These are phyloP conservation scores for Meandrusa payeni DNA, from an alignment of 2,888 invertebrate genomes.

Conservation along the genomic window DNA sequence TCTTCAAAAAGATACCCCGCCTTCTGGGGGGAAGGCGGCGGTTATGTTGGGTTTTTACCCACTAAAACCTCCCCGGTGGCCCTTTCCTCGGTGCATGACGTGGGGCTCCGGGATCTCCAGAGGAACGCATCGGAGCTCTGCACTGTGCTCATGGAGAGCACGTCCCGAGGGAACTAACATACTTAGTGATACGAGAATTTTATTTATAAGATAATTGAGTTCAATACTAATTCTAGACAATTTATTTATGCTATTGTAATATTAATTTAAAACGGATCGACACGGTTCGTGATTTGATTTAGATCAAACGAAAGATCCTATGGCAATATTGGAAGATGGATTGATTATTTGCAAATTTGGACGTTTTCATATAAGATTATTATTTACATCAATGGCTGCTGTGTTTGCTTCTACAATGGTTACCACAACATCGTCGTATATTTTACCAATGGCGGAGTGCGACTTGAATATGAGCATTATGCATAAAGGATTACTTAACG, in stretches of 20 bases:
- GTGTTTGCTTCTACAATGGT: constrained; percentile 41
- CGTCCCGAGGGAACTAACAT: too few relatives aligned
- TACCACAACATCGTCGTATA: constrained; percentile 48
- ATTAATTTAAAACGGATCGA: neutral
- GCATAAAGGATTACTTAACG: constrained; percentile 49
- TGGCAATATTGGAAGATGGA: constrained; percentile 50
- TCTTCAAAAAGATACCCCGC: too few relatives aligned
- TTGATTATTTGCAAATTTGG: constrained; percentile 48
- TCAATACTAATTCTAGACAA: too few relatives aligned
- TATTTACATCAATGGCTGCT: constrained; percentile 42
- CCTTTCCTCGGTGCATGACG: too few relatives aligned
- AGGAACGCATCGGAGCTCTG: too few relatives aligned
- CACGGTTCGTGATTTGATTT: neutral
- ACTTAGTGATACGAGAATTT: too few relatives aligned
- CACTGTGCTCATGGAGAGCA: too few relatives aligned
- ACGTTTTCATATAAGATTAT: constrained; percentile 42
- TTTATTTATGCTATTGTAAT: neutral
- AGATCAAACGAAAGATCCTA: constrained; percentile 35
- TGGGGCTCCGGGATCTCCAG: too few relatives aligned
- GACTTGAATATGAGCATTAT: constrained; percentile 49
- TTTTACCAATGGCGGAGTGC: constrained; percentile 53
- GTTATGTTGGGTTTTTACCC: too few relatives aligned
- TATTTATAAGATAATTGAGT: too few relatives aligned
- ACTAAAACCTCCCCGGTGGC: too few relatives aligned
- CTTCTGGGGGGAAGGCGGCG: too few relatives aligned